Evolutionary conservation across 2,888 invertebrate genomes (phyloP).

Genomic region (Cephus pulcher): DNA sequence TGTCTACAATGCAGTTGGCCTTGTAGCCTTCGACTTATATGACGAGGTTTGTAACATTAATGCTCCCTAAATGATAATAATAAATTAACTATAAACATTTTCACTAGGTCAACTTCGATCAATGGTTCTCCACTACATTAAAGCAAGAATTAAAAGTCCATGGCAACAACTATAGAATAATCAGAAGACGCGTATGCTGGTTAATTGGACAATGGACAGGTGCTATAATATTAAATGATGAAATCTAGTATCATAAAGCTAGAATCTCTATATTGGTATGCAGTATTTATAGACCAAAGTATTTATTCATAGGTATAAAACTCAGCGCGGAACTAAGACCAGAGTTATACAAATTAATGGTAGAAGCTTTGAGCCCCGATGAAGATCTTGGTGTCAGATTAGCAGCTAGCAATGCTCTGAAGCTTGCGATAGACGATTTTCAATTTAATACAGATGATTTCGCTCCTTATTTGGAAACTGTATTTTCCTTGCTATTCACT

Average conservation of each 20-base stretch:
- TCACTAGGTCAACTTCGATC: slow-evolving; percentile 85
- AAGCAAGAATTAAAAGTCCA: slow-evolving; percentile 85
- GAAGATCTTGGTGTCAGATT: slow-evolving; percentile 92
- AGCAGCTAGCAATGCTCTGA: slow-evolving; percentile 86
- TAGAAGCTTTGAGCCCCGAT: slow-evolving; percentile 77
- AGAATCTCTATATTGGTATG: background rate
- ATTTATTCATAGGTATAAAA: slow-evolving; percentile 73
- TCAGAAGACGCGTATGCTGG: slow-evolving; percentile 87
- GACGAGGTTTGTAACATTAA: slow-evolving; percentile 73
- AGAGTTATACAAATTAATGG: slow-evolving; percentile 81
- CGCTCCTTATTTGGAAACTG: slow-evolving; percentile 82
- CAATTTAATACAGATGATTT: slow-evolving; percentile 91
- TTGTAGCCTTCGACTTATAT: slow-evolving; percentile 89
- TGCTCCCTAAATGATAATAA: background rate
- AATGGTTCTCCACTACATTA: slow-evolving; percentile 88
- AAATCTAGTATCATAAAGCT: background rate
- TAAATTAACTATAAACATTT: slow-evolving; percentile 23
- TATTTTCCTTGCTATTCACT: slow-evolving; percentile 83
- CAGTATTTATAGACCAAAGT: background rate
- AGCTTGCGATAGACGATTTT: slow-evolving; percentile 90
- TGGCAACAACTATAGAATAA: slow-evolving; percentile 85
- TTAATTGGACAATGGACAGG: slow-evolving; percentile 83
- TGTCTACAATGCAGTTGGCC: slow-evolving; percentile 91
- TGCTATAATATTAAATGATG: slow-evolving; percentile 12
- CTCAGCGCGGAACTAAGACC: slow-evolving; percentile 83